Conservation (phyloP, 2,888 invertebrate species). For the Timema podura region DNA sequence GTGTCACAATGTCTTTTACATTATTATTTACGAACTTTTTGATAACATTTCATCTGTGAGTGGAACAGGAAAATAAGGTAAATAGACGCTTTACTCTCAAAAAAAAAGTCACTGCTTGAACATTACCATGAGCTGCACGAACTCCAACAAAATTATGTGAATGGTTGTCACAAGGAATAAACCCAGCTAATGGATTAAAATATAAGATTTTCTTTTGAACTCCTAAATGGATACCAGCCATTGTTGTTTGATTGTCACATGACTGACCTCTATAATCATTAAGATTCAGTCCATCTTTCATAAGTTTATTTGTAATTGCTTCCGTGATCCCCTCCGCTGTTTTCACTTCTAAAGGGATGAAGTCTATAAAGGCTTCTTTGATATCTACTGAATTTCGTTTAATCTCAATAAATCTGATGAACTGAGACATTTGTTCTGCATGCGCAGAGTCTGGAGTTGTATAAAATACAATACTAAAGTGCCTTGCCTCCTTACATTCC, state of each 20-base stretch:
- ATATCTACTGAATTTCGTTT: background rate
- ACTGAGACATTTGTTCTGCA: background rate
- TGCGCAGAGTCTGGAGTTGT: background rate
- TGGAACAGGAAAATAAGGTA: slow-evolving; percentile 1
- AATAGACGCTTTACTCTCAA: background rate
- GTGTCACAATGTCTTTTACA: no score
- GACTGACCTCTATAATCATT: background rate
- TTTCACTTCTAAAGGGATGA: background rate
- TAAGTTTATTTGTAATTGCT: background rate
- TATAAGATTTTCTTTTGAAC: slow-evolving; percentile 1
- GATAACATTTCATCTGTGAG: background rate
- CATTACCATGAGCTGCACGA: background rate
- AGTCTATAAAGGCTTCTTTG: background rate
- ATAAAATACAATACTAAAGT: background rate
- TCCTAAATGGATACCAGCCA: background rate
- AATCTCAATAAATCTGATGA: background rate
- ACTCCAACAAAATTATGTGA: background rate
- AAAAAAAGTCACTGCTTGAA: slow-evolving; percentile 1
- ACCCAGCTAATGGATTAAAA: background rate
- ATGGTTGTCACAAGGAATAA: background rate
- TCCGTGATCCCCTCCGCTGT: background rate
- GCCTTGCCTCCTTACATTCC: background rate
- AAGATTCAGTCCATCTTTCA: background rate
- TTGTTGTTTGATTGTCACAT: background rate
- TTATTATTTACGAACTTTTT: background rate